Conservation (phyloP, 2,888 invertebrate species). For the Clostera curtula region DNA sequence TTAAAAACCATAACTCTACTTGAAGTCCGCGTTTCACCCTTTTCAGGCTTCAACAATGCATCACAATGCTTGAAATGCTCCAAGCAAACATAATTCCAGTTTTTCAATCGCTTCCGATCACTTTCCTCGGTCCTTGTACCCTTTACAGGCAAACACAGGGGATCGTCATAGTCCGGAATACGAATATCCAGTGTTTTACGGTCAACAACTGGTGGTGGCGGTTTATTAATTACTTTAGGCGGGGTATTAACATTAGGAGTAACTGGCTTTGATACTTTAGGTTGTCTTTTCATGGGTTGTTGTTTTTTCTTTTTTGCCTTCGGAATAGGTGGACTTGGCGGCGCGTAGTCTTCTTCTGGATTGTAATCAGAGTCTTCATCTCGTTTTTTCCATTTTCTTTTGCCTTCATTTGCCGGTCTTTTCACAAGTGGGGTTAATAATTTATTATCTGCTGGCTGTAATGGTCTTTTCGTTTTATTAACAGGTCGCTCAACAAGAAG, state of each 20-base stretch:
- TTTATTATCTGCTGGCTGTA: conserved; percentile 9
- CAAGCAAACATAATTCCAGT: conserved; percentile 58
- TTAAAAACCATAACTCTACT: conserved; percentile 44
- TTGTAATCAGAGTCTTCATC: conserved; percentile 59
- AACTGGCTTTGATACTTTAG: conserved; percentile 14
- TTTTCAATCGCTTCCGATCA: conserved; percentile 38
- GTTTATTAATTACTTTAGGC: no score
- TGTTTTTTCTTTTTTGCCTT: conserved; percentile 18
- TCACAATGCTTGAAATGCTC: conserved; percentile 47
- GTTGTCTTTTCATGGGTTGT: conserved; percentile 14
- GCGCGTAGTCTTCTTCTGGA: conserved; percentile 34
- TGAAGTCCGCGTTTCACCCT: conserved; percentile 36
- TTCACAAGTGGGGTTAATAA: conserved; percentile 30
- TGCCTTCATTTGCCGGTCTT: conserved; percentile 22
- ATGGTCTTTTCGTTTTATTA: no score
- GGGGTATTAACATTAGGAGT: no score
- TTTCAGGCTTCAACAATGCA: conserved; percentile 34
- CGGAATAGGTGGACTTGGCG: conserved; percentile 21
- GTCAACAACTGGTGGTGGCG: conserved; percentile 8
- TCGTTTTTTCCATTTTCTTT: conserved; percentile 29
- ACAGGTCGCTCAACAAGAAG: no score
- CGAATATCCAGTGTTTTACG: conserved; percentile 36
- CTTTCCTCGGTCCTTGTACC: conserved; percentile 30
- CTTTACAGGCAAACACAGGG: conserved; percentile 55
- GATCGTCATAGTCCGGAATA: conserved; percentile 61